Percentiles rank a stretch among this genome's conserved stretches.
phyloP scores from a whole-genome alignment of 1,140 invertebrate genomes.

The Drosophila mauritiana region DNA sequence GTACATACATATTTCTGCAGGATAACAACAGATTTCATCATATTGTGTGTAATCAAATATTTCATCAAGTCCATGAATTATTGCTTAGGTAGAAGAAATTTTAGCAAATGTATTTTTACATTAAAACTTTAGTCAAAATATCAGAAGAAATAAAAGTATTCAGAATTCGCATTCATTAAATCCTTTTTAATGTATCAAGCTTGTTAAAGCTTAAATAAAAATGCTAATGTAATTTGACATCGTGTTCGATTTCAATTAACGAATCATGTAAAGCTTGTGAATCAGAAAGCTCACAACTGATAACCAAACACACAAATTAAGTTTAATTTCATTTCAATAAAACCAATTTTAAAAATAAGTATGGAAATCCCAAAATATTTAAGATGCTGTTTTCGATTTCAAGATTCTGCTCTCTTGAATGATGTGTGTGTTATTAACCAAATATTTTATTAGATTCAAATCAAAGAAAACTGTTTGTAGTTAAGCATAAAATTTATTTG shows the following conservation, averaged over 20 bases:
- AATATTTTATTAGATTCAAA: background rate
- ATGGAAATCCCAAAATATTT: background rate
- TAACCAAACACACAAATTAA: background rate
- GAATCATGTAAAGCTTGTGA: background rate
- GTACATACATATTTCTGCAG: background rate
- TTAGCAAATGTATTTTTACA: background rate
- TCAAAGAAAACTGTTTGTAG: background rate
- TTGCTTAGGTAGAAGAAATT: background rate
- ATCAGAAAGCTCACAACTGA: background rate
- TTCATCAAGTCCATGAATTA: background rate
- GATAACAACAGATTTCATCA: constrained; percentile 15
- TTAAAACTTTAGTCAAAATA: background rate
- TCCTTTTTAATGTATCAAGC: too few species aligned
- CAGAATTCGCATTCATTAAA: too few species aligned
- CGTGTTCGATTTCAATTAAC: background rate
- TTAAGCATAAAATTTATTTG: constrained; percentile 76
- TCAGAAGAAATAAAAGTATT: too few species aligned
- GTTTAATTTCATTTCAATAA: background rate
- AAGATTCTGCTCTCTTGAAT: background rate
- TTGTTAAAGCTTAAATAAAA: background rate
- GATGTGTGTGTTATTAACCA: too few species aligned
- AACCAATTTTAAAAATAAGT: background rate
- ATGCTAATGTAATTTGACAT: background rate
- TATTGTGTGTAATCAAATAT: background rate
- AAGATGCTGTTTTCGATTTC: background rate